Conservation (phyloP, 2,888 invertebrate genomes). For the Ceratothoa steindachneri region DNA sequence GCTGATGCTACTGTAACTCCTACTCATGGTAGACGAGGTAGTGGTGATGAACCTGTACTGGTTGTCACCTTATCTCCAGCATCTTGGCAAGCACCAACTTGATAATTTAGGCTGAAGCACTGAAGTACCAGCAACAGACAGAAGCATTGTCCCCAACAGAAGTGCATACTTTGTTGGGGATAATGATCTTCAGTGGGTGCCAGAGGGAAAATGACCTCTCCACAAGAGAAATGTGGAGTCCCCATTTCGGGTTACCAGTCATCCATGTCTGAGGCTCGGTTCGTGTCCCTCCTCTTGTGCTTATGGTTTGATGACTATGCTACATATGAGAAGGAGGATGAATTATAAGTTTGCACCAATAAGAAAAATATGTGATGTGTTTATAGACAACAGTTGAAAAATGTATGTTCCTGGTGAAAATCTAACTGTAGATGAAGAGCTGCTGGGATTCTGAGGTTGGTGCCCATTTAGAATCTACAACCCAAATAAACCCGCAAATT, state of each 20-base stretch:
- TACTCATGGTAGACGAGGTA: no score
- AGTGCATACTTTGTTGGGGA: background rate
- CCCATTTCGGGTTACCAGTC: background rate
- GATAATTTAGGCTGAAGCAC: no score
- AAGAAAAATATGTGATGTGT: background rate
- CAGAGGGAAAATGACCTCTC: background rate
- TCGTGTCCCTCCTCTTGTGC: no score
- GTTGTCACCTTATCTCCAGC: no score
- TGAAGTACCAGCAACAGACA: no score
- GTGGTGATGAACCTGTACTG: no score
- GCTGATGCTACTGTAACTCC: no score
- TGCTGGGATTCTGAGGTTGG: background rate
- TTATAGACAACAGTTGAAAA: background rate
- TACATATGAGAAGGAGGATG: background rate
- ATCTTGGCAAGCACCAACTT: no score
- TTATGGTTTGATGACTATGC: background rate
- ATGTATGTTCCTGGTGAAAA: background rate
- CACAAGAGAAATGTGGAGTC: background rate
- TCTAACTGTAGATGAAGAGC: background rate
- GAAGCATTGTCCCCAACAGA: background rate
- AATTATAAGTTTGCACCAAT: no score
- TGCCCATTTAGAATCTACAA: background rate
- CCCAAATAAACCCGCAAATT: no score
- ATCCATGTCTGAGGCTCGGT: background rate
- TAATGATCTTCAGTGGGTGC: background rate